Base-by-base conservation (phyloP, 2,888 invertebrate species). In the Limenitis arthemis region DNA sequence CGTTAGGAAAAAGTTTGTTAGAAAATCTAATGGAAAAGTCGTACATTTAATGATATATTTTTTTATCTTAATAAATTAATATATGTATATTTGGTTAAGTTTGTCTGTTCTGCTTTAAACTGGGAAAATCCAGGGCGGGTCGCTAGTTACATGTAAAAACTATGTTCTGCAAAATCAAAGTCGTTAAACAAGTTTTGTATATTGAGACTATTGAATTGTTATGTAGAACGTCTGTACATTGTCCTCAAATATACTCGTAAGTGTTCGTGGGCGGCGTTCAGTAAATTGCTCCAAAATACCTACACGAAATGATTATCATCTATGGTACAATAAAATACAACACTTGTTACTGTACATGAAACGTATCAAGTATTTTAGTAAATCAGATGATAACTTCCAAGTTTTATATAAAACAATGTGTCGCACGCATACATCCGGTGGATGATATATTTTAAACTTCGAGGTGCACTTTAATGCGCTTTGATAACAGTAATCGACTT, bases 261-360 rank as follows among this genome's bases (percentile, higher is more conserved):
- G 48, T 60, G 59, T 58, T 62, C 68, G 77, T 78, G 71, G 76
- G 77, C 75, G 73, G 75, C 68, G 66, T 62, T 58, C 66, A 68
- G 68, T 67, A 75, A 78, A 79, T 79, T 77, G 74, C 75, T 77
- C 78, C 73, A 77, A 79, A 82, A 82, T 72, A 56, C 55, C 60
- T 55, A 76, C 73, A 80, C 75, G 72, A 77, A 77, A 75, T 75
- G 67, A 75, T 81, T 75, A 79, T 79, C 73, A 79, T 76, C 76
- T 79, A 78, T 73, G 61, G 69, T 76, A 71, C 74, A 78, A n/a
- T n/a, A n/a, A n/a, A n/a, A 73, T 77, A 75, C 73, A 76, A 83
- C 20, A 20, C 1, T 20, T 20, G 20, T 20, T 20, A 20, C 4
- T 3, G 20, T 20, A 20, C 20, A 20, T 20, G 20, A 20, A 20